Evolutionary conservation across 2,113 vertebrate species (phyloP).

Genomic region (Athene cunicularia): DNA sequence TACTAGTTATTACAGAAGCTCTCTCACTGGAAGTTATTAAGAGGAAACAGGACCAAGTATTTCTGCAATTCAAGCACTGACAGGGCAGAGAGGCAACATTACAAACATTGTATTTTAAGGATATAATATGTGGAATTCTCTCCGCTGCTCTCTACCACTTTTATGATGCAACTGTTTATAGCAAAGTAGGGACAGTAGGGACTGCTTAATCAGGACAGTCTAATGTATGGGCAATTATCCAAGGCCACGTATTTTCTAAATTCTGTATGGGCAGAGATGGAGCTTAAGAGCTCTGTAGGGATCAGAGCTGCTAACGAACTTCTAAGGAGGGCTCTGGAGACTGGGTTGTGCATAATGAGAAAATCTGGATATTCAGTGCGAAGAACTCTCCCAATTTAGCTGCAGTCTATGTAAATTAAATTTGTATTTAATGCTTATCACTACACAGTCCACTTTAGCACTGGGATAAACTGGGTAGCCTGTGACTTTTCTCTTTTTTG

Average conservation of each 20-base stretch:
- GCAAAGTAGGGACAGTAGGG: background rate
- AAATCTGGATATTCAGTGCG: background rate
- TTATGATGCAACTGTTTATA: background rate
- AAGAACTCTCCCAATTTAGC: background rate
- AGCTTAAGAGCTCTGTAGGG: background rate
- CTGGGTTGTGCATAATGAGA: background rate
- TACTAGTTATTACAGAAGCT: background rate
- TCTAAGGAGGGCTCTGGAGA: background rate
- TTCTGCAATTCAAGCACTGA: background rate
- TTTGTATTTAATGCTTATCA: background rate
- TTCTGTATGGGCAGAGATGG: background rate
- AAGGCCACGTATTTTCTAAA: constrained; percentile 14
- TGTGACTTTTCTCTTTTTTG: background rate
- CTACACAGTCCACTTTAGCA: background rate
- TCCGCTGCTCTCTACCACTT: background rate
- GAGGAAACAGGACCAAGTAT: background rate
- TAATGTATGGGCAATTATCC: background rate
- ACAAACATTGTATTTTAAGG: background rate
- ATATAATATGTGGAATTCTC: background rate
- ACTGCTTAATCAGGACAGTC: background rate
- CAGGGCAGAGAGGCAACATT: background rate
- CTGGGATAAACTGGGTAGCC: background rate
- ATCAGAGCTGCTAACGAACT: background rate
- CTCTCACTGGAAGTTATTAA: background rate
- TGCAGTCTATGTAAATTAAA: background rate